A percentile compares a stretch with the other conserved stretches of the same genome.
Evolutionary conservation across 2,888 invertebrate genomes (phyloP).

Genomic region (Ametastegia equiseti): DNA sequence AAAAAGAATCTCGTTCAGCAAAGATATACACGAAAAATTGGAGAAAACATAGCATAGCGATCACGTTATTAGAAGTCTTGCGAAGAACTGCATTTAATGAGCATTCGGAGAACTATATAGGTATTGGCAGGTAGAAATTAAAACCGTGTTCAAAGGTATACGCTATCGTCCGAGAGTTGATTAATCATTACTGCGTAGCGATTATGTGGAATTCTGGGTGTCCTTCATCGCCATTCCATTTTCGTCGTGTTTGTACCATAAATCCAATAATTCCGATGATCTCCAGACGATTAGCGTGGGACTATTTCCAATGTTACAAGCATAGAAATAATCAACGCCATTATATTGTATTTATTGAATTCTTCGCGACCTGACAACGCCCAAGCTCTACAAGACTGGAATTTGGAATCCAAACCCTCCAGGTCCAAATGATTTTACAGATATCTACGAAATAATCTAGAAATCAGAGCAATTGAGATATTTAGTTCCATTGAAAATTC

Average conservation of each 20-base stretch:
- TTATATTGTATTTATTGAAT: too few species aligned
- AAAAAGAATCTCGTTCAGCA: not conserved
- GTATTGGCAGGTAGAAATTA: not conserved
- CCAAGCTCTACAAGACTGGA: not conserved
- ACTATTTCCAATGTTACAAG: conserved; percentile 18
- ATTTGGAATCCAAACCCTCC: too few species aligned
- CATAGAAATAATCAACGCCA: too few species aligned
- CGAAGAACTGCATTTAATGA: not conserved
- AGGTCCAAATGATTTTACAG: too few species aligned
- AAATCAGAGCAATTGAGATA: too few species aligned
- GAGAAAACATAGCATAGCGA: not conserved
- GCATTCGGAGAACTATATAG: not conserved
- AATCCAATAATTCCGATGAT: conserved; percentile 23
- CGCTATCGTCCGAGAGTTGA: not conserved
- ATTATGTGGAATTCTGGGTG: conserved; percentile 8
- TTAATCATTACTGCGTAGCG: not conserved
- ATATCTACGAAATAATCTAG: too few species aligned
- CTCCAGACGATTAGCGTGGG: conserved; percentile 37
- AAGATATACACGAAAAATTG: too few species aligned
- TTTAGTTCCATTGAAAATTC: too few species aligned
- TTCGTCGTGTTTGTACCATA: conserved; percentile 32
- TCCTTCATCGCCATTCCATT: conserved; percentile 35
- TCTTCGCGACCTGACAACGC: not conserved
- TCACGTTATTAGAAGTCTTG: not conserved
- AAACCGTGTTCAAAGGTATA: not conserved